Evolutionary conservation across 2,797 vertebrate species (phyloP).

Genomic region (Pseudochirops corinnae): DNA sequence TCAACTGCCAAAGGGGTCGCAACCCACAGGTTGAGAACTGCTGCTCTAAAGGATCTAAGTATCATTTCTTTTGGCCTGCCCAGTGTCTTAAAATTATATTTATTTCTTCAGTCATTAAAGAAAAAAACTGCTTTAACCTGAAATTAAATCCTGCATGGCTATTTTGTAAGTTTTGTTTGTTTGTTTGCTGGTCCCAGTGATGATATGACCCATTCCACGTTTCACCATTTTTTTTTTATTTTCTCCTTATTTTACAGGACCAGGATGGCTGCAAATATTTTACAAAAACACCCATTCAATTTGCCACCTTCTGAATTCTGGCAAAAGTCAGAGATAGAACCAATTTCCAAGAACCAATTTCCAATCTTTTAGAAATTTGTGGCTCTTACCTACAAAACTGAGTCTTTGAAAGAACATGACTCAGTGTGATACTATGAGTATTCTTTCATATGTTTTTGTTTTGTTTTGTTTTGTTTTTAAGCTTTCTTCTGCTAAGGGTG

Average conservation of each 20-base stretch:
- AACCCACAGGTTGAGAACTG: too few species aligned
- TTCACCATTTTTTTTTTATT: neutral
- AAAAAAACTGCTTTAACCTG: neutral
- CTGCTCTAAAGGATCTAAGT: neutral
- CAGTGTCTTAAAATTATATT: neutral
- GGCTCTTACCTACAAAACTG: neutral
- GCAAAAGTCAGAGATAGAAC: neutral
- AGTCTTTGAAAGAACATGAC: neutral
- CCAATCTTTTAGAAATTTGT: neutral
- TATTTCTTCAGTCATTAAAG: neutral
- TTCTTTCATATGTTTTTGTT: neutral
- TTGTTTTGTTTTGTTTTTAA: neutral
- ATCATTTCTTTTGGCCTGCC: neutral
- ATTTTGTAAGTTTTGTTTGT: neutral
- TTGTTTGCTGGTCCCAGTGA: neutral
- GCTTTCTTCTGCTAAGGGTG: neutral
- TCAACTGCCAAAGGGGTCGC: too few species aligned
- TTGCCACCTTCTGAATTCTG: neutral
- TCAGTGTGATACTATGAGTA: neutral
- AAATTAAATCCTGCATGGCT: neutral
- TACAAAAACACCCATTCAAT: neutral
- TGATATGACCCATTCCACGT: neutral
- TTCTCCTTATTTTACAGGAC: neutral
- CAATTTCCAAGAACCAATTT: neutral
- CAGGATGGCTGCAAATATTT: neutral